Base-by-base conservation (phyloP, 1,140 invertebrate genomes). In the Spodoptera litura region DNA sequence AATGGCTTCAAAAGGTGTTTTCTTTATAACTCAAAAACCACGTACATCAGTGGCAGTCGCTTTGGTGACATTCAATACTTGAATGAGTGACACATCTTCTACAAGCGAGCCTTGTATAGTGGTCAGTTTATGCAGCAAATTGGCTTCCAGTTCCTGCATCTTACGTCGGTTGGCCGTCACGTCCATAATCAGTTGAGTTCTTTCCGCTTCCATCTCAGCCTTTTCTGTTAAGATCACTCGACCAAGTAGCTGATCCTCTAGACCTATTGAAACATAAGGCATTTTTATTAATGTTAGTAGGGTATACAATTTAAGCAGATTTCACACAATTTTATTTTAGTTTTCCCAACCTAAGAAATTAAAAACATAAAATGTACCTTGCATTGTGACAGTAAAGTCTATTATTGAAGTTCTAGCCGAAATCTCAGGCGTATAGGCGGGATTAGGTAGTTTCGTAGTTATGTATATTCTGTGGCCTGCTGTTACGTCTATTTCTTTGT, bases 341-440 rank as follows among this genome's bases (percentile, higher is more conserved):
- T 44, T 44, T 44, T 44, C 38, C 5, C 9, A 44, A 44, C 38
- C 9, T 31, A 31, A 31, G 31, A 31, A 31, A 31, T 31, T 31
- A 31, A 31, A 44, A 44, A 44, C 4, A 9, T 44, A 44, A 44
- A 44, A 44, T 9, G 9, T 94, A 96, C 96, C 97, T 95, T 98
- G 98, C 96, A 98, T 97, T 0, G 98, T 99, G 0, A 99, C 98
- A 52, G 98, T 98, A 89, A 99, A 99, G 92, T 99, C 98, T 85
- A 99, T 98, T 76, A 99, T 97, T 15, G 97, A 97, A 1, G 97
- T 97, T 78, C 97, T 95, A 52, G 98, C 98, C 84, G 97, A 98
- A 82, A 99, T 96, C 95, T 99, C 98, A 1, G 98, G 98, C 2
- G 98, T 97, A 89, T 98, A 99, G 0, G 96, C 96, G 9, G 98